Conservation (phyloP, 2,797 vertebrate genomes). For the Ciconia nigra region DNA sequence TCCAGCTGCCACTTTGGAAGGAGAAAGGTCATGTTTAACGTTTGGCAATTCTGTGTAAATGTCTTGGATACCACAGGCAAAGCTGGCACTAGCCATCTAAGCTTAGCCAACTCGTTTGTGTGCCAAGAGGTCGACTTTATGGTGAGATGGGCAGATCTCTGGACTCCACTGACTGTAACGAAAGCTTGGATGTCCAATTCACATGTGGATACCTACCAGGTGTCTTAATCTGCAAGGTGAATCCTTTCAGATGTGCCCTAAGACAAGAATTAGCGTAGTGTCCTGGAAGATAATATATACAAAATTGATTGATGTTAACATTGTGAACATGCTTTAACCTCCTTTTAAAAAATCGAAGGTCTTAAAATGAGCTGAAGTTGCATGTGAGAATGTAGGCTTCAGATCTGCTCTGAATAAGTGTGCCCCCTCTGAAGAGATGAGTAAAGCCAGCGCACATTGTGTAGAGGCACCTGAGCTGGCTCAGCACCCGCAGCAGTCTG, state of each 20-base stretch:
- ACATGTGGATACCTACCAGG: background rate
- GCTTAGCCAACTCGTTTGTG: background rate
- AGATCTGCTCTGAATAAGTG: background rate
- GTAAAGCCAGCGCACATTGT: accelerated
- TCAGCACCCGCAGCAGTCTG: background rate
- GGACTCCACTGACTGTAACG: background rate
- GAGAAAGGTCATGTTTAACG: background rate
- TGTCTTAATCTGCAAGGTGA: background rate
- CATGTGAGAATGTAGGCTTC: background rate
- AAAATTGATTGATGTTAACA: background rate
- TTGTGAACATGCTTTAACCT: background rate
- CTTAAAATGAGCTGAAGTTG: background rate
- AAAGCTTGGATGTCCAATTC: background rate
- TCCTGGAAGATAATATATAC: background rate
- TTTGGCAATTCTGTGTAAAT: background rate
- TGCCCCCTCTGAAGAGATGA: background rate
- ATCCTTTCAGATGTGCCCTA: background rate
- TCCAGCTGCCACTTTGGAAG: background rate
- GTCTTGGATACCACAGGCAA: background rate
- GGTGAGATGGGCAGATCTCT: background rate
- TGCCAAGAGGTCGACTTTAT: background rate
- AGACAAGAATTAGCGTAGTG: background rate
- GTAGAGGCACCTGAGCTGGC: background rate
- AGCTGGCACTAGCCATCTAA: background rate
- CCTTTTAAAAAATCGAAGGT: background rate